Evolutionary conservation across 1,140 invertebrate genomes (phyloP).

Genomic region (Gonioctena quinquepunctata): DNA sequence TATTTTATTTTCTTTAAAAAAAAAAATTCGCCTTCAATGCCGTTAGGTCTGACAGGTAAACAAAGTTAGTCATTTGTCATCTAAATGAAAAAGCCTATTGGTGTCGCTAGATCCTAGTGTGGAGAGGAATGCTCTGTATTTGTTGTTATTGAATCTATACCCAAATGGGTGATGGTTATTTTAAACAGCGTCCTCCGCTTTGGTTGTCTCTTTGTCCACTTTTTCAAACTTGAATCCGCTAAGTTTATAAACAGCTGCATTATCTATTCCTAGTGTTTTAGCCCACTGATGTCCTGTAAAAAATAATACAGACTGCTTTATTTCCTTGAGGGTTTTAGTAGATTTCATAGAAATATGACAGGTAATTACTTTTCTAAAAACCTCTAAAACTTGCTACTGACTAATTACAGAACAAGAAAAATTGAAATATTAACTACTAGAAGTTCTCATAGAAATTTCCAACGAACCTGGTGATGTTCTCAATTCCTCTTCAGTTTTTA

Average conservation of each 20-base stretch:
- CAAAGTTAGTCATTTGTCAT: too few relatives aligned
- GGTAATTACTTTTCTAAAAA: neutral
- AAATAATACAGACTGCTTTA: constrained; percentile 21
- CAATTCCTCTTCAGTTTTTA: constrained; percentile 63
- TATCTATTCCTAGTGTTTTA: constrained; percentile 59
- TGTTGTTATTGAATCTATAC: too few relatives aligned
- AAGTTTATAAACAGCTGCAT: constrained; percentile 61
- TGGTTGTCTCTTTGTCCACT: neutral
- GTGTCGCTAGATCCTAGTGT: too few relatives aligned
- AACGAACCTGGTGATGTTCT: constrained; percentile 58
- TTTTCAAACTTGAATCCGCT: constrained; percentile 54
- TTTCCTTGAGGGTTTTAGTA: neutral
- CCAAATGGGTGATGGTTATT: too few relatives aligned
- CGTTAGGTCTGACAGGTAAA: too few relatives aligned
- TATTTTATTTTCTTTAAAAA: too few relatives aligned
- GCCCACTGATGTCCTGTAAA: constrained; percentile 58
- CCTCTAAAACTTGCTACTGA: neutral
- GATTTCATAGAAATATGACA: neutral
- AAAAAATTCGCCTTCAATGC: too few relatives aligned
- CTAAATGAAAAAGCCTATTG: too few relatives aligned
- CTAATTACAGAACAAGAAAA: too few relatives aligned
- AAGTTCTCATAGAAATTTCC: neutral
- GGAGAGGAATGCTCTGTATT: too few relatives aligned
- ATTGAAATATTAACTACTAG: too few relatives aligned
- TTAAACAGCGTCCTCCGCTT: neutral